phyloP scores from a whole-genome alignment of 92 coral and sea anemone species.

The Metridium senile region DNA sequence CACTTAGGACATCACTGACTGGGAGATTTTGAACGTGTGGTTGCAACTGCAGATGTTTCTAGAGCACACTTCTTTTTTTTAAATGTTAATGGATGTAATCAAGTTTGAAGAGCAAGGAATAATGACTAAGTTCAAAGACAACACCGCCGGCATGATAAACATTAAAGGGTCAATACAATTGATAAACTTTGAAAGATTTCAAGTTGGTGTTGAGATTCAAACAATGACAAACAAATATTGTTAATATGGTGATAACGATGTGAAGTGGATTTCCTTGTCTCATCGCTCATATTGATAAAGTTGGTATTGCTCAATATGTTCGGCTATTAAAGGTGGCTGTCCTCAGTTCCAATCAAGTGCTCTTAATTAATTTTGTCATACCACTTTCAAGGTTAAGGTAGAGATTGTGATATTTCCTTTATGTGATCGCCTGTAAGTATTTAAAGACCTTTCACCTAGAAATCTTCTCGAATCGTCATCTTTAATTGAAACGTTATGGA shows the following conservation, averaged over 20 bases:
- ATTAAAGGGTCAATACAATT: constrained; percentile 5
- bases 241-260: neutral
- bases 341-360: neutral
- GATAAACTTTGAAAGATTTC: constrained; percentile 30
- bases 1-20: no score
- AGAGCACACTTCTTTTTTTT: no score
- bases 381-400: neutral
- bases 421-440: neutral
- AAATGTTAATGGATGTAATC: neutral
- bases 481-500: neutral
- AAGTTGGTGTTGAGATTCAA: constrained; percentile 23
- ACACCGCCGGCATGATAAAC: constrained; percentile 3
- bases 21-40: no score
- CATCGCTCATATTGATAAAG: no score
- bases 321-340: neutral
- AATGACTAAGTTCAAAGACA: constrained; percentile 1
- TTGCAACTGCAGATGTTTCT: no score
- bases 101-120: neutral
- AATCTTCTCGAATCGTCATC: neutral
- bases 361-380: neutral
- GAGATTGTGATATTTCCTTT: neutral
- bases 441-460: constrained; percentile 1
- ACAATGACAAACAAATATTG: constrained; percentile 22
- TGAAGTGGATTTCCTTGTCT: constrained; percentile 8
- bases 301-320: no score